Conservation (phyloP, 2,888 invertebrate species). For the Steromphala cineraria region DNA sequence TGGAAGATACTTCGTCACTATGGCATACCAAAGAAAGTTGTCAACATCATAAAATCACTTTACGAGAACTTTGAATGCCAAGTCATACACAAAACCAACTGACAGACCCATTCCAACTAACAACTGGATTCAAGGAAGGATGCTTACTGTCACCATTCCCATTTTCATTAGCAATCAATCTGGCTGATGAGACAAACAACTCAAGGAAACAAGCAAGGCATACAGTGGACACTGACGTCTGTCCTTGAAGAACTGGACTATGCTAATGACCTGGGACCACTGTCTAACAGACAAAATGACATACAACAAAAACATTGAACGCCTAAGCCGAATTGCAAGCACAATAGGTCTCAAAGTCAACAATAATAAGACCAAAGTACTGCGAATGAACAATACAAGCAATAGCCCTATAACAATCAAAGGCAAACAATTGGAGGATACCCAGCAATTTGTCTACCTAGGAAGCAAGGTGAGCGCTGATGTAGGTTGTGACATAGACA, state of each 20-base stretch:
- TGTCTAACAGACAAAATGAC: slow-evolving; percentile 21
- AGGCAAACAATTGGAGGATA: not conserved
- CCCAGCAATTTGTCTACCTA: not conserved
- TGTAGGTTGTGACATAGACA: slow-evolving; percentile 10
- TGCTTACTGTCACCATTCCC: slow-evolving; percentile 17
- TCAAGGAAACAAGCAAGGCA: not conserved
- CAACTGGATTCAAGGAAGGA: slow-evolving; percentile 19
- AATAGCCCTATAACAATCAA: not conserved
- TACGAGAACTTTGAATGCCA: not conserved
- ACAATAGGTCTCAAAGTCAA: slow-evolving; percentile 19
- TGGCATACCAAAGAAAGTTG: slow-evolving; percentile 21
- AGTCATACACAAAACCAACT: slow-evolving; percentile 14
- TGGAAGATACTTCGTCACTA: slow-evolving; percentile 25
- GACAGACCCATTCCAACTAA: slow-evolving; percentile 23
- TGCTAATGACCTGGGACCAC: slow-evolving; percentile 29
- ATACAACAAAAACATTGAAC: not conserved
- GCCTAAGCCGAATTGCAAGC: slow-evolving; percentile 1
- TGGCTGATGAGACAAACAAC: slow-evolving; percentile 15
- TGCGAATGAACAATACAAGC: slow-evolving; percentile 17
- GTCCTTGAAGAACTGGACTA: slow-evolving; percentile 27
- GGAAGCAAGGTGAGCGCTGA: not conserved
- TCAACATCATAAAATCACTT: not conserved
- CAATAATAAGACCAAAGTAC: not conserved
- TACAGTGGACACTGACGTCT: slow-evolving; percentile 9
- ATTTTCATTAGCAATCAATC: slow-evolving; percentile 25